Evolutionary conservation across 2,888 invertebrate species (phyloP), one percentile per base, ranked within the genome.

Genomic region (Phaonia tiefii): DNA sequence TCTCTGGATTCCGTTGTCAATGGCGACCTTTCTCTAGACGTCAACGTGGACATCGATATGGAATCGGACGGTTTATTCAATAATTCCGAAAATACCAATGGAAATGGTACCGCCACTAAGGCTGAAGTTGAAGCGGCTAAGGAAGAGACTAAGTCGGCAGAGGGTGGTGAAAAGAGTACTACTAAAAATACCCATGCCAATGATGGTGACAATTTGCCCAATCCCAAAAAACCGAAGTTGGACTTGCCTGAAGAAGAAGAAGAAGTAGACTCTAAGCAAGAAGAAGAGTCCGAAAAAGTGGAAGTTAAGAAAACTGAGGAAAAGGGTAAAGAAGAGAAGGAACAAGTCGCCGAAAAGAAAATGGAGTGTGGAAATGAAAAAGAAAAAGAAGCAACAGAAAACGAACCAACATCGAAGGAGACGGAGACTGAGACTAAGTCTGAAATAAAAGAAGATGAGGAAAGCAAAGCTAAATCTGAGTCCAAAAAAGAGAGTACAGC

Each of bases 41-140:
- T 93, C 10, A 92, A 92, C 86, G 92, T 92, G 7, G 92, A 92
- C 79, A 92, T 91, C 56, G 92, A 93, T 85, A 92, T 93, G 92
- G 92, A 92, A 84, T 92, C 92, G 82, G 90, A 92, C 66, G 89
- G 91, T 10, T 86, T 89, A 5, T 90, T 89, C 26, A 88, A 87
- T 66, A 87, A 85, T 60, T 85, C 87, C 5, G 77, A 85, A 25
- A 85, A 91, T 91, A 89, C 91, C 89, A 79, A 72, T 84, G 86
- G 67, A n/a, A 80, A 80, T 70, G 80, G 83, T 5, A 83, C 82
- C 31, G 83, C 79, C 5, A 76, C 79, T 26, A 72, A 80, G 67
- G 80, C 78, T 13, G 83, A 76, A 63, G 80, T 77, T 8, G 81
- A 66, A 7, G 67, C 81, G 13, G 76, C 82, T 58, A 82, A 80